Evolutionary conservation across 2,888 invertebrate genomes (phyloP).

Genomic region (Arctia plantaginis): DNA sequence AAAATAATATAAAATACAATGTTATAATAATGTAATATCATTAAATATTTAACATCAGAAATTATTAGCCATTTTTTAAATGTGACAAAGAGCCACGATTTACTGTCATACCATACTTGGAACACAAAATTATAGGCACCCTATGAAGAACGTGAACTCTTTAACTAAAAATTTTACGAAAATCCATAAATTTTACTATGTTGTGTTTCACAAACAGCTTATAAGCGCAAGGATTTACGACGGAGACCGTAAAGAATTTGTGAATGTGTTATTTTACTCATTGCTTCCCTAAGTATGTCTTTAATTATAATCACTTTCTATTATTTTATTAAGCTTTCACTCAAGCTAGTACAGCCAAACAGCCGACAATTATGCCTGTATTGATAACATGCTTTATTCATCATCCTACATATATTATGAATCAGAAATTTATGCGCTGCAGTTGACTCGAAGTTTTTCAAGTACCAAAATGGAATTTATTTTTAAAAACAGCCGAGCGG

Average conservation of each 20-base stretch:
- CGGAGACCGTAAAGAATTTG: not conserved
- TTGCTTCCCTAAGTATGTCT: not conserved
- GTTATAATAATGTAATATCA: not conserved
- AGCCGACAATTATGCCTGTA: slow-evolving; percentile 2
- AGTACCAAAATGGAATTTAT: slow-evolving; percentile 46
- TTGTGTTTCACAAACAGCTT: not conserved
- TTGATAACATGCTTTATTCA: slow-evolving; percentile 11
- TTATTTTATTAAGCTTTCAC: not conserved
- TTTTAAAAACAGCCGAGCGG: slow-evolving; percentile 54
- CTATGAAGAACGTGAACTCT: not conserved
- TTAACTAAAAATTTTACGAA: slow-evolving; percentile 1
- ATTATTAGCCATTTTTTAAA: not conserved
- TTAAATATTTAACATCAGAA: not conserved
- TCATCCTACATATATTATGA: slow-evolving; percentile 8
- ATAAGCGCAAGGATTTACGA: not conserved
- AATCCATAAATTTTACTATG: not conserved
- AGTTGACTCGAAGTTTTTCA: slow-evolving; percentile 26
- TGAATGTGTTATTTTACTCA: not conserved
- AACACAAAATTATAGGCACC: not conserved
- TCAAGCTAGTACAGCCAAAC: not conserved
- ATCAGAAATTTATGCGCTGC: slow-evolving; percentile 21
- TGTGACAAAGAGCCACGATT: not conserved
- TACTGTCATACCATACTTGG: not conserved
- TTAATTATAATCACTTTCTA: slow-evolving; percentile 3
- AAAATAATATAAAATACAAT: not conserved